phyloP scores from a whole-genome alignment of 2,888 invertebrate species.

The Villa cingulata region DNA sequence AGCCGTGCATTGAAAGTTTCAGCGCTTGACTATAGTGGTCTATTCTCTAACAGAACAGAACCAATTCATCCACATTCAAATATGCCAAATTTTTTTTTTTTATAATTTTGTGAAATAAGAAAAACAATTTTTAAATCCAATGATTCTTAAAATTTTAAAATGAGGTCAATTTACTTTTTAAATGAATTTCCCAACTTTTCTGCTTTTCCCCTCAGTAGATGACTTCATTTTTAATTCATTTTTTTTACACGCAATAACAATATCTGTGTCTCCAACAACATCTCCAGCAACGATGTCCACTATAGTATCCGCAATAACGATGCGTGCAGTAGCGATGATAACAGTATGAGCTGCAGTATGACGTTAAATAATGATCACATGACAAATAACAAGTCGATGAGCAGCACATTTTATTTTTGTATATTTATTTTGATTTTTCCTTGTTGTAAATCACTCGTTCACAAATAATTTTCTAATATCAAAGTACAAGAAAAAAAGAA shows the following conservation, averaged over 20 bases:
- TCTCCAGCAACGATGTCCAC: constrained; percentile 2
- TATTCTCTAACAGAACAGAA: constrained; percentile 3
- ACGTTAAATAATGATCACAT: neutral
- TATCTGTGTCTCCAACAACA: constrained; percentile 3
- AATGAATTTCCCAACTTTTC: too few species aligned
- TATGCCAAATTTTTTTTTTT: too few species aligned
- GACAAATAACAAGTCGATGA: constrained; percentile 2
- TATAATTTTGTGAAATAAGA: too few species aligned
- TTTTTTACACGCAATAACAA: constrained; percentile 1
- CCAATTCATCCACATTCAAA: neutral
- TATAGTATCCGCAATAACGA: neutral
- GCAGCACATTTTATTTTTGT: constrained; percentile 1
- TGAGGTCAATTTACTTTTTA: too few species aligned
- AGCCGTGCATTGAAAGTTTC: constrained; percentile 2
- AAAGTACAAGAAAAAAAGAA: neutral
- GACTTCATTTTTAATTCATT: neutral
- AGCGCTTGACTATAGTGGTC: constrained; percentile 4
- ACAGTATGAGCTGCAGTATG: neutral
- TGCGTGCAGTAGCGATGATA: constrained; percentile 3
- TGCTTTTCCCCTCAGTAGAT: neutral
- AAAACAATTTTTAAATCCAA: too few species aligned
- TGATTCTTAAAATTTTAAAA: too few species aligned
- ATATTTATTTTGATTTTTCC: neutral
- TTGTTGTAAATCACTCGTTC: too few species aligned
- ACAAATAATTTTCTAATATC: neutral